These are phyloP conservation scores for Pollachius pollachius DNA, from an alignment of 2,113 vertebrate species.

Conservation along the genomic window DNA sequence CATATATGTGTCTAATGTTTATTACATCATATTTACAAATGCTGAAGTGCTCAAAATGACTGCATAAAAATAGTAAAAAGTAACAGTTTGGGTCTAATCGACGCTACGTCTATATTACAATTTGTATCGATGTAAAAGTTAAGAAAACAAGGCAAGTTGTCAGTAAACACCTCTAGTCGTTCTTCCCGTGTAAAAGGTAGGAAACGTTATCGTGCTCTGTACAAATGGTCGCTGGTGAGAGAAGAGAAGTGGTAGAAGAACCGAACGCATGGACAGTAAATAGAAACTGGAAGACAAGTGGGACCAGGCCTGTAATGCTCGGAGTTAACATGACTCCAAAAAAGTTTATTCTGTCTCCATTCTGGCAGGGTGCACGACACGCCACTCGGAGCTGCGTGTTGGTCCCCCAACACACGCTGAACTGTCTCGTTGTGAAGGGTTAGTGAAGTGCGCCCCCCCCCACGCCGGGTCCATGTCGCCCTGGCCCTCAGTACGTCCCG, in stretches of 20 bases:
- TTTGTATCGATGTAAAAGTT: conserved; percentile 52
- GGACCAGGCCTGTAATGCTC: conserved; percentile 3
- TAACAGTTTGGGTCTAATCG: conserved; percentile 58
- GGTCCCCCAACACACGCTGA: conserved; percentile 48
- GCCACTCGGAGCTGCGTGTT: conserved; percentile 52
- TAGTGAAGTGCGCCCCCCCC: not conserved
- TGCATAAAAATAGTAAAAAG: conserved; percentile 70
- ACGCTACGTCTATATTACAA: conserved; percentile 54
- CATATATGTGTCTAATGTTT: conserved; percentile 50
- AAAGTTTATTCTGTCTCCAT: conserved; percentile 11
- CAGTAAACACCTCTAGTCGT: conserved; percentile 57
- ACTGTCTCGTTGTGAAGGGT: conserved; percentile 22
- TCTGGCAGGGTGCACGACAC: conserved; percentile 25
- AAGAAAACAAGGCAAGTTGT: conserved; percentile 68
- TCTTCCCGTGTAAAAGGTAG: conserved; percentile 41
- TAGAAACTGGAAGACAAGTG: not conserved
- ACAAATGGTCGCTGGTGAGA: conserved; percentile 55
- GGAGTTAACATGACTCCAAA: conserved; percentile 22
- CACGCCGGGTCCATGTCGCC: not conserved
- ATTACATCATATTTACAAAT: conserved; percentile 62
- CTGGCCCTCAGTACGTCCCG: conserved; percentile 84
- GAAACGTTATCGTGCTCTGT: conserved; percentile 54
- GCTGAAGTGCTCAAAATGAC: conserved; percentile 68
- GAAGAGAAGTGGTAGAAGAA: conserved; percentile 43
- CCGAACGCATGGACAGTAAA: not conserved